A percentile compares a stretch with the other conserved stretches of the same genome.
These are phyloP conservation scores for Nylanderia fulva DNA, from an alignment of 1,140 invertebrate species.

Conservation along the genomic window DNA sequence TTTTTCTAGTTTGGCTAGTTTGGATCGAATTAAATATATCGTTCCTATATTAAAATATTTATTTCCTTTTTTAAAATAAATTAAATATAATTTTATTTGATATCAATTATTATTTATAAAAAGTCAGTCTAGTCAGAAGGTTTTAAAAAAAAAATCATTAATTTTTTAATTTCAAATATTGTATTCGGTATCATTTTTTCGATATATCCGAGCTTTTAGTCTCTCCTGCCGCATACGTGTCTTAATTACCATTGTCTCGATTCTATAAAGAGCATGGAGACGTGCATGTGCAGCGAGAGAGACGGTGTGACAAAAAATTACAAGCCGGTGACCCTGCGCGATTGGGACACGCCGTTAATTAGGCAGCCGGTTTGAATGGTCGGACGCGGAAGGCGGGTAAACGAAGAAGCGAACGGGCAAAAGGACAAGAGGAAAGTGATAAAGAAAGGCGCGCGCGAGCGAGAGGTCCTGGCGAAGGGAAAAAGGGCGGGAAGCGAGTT, in stretches of 20 bases:
- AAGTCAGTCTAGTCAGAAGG: too few relatives aligned
- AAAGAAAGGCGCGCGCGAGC: constrained; percentile 28
- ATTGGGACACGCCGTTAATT: constrained; percentile 58
- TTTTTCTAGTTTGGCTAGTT: too few relatives aligned
- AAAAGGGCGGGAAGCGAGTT: constrained; percentile 40
- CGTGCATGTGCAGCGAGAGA: background rate
- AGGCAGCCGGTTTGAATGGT: constrained; percentile 56
- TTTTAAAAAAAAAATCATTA: too few relatives aligned
- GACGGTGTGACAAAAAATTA: constrained; percentile 35
- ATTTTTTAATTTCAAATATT: too few relatives aligned
- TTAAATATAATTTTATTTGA: too few relatives aligned
- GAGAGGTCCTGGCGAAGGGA: background rate
- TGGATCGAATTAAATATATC: too few relatives aligned
- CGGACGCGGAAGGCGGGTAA: constrained; percentile 8
- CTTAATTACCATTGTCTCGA: constrained; percentile 30
- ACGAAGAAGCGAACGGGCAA: constrained; percentile 44
- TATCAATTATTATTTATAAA: too few relatives aligned
- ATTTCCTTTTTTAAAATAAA: too few relatives aligned
- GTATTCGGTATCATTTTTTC: background rate
- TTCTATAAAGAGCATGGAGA: background rate
- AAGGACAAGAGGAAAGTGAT: constrained; percentile 40
- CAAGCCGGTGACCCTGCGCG: background rate
- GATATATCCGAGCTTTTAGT: background rate
- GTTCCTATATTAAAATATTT: too few relatives aligned
- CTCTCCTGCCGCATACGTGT: background rate